Conservation (phyloP, 1,140 invertebrate genomes). For the Pseudomyrmex gracilis region DNA sequence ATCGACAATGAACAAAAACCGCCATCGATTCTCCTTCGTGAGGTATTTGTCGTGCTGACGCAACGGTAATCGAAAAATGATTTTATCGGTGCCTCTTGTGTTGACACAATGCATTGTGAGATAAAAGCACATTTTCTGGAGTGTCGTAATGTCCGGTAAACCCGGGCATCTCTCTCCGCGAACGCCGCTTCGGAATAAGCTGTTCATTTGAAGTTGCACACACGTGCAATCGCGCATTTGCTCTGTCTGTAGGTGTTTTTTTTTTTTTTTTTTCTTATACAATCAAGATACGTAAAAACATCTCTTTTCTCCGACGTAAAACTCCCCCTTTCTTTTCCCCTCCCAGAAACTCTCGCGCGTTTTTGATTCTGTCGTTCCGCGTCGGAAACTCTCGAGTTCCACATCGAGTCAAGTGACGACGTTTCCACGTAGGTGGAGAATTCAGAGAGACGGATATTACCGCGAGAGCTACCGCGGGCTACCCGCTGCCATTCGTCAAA, state of each 20-base stretch:
- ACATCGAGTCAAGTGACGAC: not conserved
- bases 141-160: not conserved
- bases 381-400: not conserved
- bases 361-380: slow-evolving; percentile 2
- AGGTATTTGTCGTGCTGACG: not conserved
- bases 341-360: too few relatives aligned
- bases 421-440: slow-evolving; percentile 28
- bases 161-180: too few relatives aligned
- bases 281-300: too few relatives aligned
- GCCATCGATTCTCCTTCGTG: not conserved
- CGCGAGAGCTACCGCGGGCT: not conserved
- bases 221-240: too few relatives aligned
- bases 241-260: too few relatives aligned
- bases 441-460: not conserved
- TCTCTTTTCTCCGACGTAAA: not conserved
- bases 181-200: too few relatives aligned
- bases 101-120: not conserved
- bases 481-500: not conserved
- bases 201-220: too few relatives aligned
- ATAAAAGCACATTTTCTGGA: not conserved
- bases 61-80: slow-evolving; percentile 3
- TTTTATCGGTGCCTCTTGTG: not conserved
- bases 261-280: too few relatives aligned
- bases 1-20: not conserved
- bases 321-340: too few relatives aligned